Evolutionary conservation across 2,888 invertebrate species (phyloP).

Genomic region (Platycheirus rosarum): DNA sequence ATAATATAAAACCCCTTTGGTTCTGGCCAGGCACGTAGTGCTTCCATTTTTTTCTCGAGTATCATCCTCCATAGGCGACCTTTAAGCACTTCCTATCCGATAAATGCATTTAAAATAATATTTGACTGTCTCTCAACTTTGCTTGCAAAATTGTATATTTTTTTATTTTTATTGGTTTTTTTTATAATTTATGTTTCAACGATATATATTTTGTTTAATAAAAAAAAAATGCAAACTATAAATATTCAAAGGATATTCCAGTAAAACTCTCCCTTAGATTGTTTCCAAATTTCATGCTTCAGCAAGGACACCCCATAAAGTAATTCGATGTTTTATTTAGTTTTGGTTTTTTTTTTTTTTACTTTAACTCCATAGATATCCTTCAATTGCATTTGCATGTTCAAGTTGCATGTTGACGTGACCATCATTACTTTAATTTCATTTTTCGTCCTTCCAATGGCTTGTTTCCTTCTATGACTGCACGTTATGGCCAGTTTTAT

Average conservation of each 20-base stretch:
- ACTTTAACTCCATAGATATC: not conserved
- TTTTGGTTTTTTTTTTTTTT: no score
- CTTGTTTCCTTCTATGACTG: conserved; percentile 37
- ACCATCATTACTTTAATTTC: conserved; percentile 36
- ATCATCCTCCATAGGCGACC: conserved; percentile 4
- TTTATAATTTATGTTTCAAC: conserved; percentile 13
- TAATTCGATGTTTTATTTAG: no score
- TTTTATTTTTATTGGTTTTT: conserved; percentile 10
- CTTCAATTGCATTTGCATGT: conserved; percentile 58
- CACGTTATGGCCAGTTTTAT: conserved; percentile 58
- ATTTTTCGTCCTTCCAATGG: conserved; percentile 44
- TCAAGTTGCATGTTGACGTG: conserved; percentile 57
- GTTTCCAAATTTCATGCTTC: no score
- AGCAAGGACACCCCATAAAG: no score
- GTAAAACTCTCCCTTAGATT: no score
- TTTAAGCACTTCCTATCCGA: conserved; percentile 25
- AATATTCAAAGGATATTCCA: no score
- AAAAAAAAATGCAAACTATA: no score
- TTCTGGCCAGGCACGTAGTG: not conserved
- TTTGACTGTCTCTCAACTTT: not conserved
- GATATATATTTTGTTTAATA: no score
- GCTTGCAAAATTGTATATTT: conserved; percentile 27
- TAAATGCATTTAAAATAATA: conserved; percentile 3
- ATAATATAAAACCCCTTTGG: not conserved
- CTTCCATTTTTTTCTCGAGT: not conserved